phyloP scores from a whole-genome alignment of 1,140 invertebrate genomes.

The Polypedilum pembai region DNA sequence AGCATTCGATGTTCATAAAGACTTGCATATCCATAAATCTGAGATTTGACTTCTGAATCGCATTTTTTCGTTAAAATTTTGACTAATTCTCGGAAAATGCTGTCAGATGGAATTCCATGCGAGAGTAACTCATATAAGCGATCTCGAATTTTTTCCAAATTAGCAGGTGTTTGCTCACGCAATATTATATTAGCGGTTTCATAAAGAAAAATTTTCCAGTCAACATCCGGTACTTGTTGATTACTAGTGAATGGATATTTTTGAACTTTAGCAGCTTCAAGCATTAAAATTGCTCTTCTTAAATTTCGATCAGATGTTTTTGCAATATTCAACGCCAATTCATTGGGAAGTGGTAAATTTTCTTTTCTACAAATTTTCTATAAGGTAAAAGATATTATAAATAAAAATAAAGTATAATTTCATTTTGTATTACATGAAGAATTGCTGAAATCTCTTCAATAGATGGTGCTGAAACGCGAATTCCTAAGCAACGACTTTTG shows the following conservation, averaged over 20 bases:
- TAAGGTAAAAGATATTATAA: constrained; percentile 40
- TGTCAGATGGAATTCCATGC: constrained; percentile 87
- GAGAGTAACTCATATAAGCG: constrained; percentile 89
- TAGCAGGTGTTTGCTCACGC: constrained; percentile 77
- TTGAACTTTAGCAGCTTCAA: constrained; percentile 89
- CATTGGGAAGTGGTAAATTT: constrained; percentile 64
- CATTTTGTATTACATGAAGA: constrained; percentile 41
- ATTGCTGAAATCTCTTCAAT: constrained; percentile 66
- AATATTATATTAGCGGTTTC: constrained; percentile 85
- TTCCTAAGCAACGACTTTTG: constrained; percentile 82
- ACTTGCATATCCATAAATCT: constrained; percentile 77
- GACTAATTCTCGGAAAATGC: constrained; percentile 86
- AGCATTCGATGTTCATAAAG: constrained; percentile 85
- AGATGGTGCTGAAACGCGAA: constrained; percentile 83
- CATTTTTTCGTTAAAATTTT: constrained; percentile 81
- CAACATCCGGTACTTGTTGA: constrained; percentile 77
- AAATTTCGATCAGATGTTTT: constrained; percentile 81
- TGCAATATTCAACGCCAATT: constrained; percentile 72
- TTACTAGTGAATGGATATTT: constrained; percentile 80
- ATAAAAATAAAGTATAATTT: constrained; percentile 21
- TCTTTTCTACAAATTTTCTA: constrained; percentile 80
- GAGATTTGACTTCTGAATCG: constrained; percentile 79
- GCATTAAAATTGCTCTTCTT: constrained; percentile 85
- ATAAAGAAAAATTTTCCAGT: constrained; percentile 87
- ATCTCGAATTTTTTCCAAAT: constrained; percentile 74